These are phyloP conservation scores for Philopotamus ludificatus DNA, from an alignment of 1,140 invertebrate species.

Conservation along the genomic window DNA sequence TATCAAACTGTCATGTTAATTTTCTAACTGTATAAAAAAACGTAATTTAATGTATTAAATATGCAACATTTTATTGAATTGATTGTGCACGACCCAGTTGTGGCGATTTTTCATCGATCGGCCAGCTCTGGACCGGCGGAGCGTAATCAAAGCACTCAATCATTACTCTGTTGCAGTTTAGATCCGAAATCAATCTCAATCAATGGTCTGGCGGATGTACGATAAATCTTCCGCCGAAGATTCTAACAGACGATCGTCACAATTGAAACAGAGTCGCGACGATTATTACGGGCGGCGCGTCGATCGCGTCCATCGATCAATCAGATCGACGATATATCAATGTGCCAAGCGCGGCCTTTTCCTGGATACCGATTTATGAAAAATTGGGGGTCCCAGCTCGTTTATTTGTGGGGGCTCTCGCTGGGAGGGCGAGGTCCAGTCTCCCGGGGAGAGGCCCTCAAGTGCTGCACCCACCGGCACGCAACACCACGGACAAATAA, in stretches of 20 bases:
- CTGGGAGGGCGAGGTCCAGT: too few relatives aligned
- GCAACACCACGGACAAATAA: too few relatives aligned
- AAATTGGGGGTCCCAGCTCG: too few relatives aligned
- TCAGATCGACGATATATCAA: not conserved
- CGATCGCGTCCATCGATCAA: constrained; percentile 6
- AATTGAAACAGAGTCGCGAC: constrained; percentile 3
- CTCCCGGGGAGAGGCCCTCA: too few relatives aligned
- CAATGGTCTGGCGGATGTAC: not conserved
- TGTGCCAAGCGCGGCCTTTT: not conserved
- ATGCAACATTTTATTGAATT: too few relatives aligned
- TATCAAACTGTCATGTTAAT: not conserved
- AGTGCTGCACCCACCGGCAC: too few relatives aligned
- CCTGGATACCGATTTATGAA: not conserved
- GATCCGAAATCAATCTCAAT: constrained; percentile 7
- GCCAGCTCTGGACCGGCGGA: not conserved
- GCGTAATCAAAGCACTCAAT: not conserved
- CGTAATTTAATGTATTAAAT: too few relatives aligned
- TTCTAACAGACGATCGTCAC: not conserved
- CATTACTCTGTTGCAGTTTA: not conserved
- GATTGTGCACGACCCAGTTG: too few relatives aligned
- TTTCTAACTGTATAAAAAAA: not conserved
- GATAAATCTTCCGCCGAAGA: not conserved
- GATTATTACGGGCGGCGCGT: not conserved
- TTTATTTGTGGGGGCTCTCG: too few relatives aligned
- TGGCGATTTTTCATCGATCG: too few relatives aligned